phyloP scores from a whole-genome alignment of 2,113 vertebrate genomes.

The Haemorhous mexicanus region DNA sequence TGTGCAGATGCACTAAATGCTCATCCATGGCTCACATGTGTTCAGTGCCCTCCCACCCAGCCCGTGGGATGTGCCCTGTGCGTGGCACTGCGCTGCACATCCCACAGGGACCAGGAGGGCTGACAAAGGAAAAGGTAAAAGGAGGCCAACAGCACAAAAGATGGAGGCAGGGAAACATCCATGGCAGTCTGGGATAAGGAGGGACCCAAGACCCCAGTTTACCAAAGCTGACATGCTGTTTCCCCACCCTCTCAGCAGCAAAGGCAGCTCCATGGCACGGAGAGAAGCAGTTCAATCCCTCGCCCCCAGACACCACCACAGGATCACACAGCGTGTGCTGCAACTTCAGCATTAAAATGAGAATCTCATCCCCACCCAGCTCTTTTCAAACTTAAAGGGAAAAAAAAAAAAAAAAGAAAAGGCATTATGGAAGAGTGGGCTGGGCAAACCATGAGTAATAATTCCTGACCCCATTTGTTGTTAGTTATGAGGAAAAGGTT shows the following conservation, averaged over 20 bases:
- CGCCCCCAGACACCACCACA: background rate
- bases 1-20: background rate
- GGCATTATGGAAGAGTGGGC: background rate
- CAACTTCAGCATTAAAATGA: background rate
- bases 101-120: background rate
- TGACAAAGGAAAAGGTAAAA: background rate
- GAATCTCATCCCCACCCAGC: background rate
- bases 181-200: rapidly evolving
- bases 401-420: background rate
- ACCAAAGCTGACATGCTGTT: background rate
- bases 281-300: background rate
- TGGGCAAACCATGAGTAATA: background rate
- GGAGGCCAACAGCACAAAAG: background rate
- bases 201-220: background rate
- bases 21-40: background rate
- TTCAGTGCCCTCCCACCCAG: background rate
- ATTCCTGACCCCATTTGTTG: background rate
- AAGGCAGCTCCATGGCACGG: background rate
- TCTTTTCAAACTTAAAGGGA: background rate
- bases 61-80: background rate
- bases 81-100: background rate
- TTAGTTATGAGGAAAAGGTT: background rate
- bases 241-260: background rate
- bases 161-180: background rate
- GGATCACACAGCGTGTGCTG: background rate